phyloP scores from a whole-genome alignment of 2,888 invertebrate genomes.

The Pollenia amentaria region DNA sequence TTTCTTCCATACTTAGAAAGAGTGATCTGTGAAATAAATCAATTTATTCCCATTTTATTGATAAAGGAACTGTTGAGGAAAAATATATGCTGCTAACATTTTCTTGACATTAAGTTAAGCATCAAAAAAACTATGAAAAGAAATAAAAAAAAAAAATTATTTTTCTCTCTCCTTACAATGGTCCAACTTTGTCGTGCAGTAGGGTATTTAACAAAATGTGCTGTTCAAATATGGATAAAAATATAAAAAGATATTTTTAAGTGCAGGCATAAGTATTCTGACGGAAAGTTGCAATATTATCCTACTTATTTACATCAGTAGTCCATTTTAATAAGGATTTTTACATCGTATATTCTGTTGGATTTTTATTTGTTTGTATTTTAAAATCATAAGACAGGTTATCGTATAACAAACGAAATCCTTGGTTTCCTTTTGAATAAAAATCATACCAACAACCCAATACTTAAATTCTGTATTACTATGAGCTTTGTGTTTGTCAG shows the following conservation, averaged over 20 bases:
- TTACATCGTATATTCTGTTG: conserved; percentile 9
- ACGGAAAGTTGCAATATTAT: conserved; percentile 20
- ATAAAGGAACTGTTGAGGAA: no score
- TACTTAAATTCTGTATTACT: conserved; percentile 40
- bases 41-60: no score
- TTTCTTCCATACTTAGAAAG: no score
- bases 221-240: background rate
- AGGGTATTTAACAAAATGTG: background rate
- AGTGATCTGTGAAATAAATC: no score
- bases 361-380: conserved; percentile 39
- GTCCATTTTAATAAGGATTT: conserved; percentile 55
- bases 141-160: no score
- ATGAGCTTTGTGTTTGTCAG: conserved; percentile 40
- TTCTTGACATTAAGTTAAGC: no score
- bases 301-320: conserved; percentile 7
- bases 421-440: conserved; percentile 58
- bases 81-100: no score
- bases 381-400: conserved; percentile 48
- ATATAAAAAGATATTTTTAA: conserved; percentile 3
- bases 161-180: no score
- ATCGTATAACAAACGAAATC: conserved; percentile 51
- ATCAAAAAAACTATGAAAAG: no score
- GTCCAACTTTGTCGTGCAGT: background rate
- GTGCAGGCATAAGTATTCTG: background rate
- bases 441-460: conserved; percentile 27